These are phyloP conservation scores for Nilaparvata lugens DNA, from an alignment of 1,140 invertebrate genomes.

Conservation along the genomic window DNA sequence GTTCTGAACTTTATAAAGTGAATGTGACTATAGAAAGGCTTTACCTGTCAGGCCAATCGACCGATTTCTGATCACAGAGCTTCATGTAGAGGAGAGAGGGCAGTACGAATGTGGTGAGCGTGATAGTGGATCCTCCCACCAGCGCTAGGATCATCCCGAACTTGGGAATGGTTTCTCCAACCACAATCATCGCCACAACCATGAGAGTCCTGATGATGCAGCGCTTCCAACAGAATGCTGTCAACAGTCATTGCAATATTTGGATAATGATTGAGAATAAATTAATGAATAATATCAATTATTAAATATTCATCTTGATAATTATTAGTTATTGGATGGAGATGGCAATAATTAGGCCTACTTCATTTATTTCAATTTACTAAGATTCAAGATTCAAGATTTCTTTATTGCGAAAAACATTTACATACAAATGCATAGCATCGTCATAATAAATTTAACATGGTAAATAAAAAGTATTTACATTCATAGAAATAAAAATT, in stretches of 20 bases:
- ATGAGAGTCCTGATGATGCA: constrained; percentile 46
- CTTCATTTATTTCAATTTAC: too few relatives aligned
- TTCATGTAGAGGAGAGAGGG: constrained; percentile 58
- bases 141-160: constrained; percentile 62
- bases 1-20: too few relatives aligned
- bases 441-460: too few relatives aligned
- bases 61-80: constrained; percentile 36
- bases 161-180: constrained; percentile 54
- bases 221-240: constrained; percentile 55
- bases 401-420: too few relatives aligned
- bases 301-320: constrained; percentile 7
- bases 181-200: constrained; percentile 47
- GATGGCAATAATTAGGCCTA: too few relatives aligned
- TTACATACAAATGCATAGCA: too few relatives aligned
- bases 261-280: not conserved
- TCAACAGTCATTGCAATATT: constrained; percentile 24
- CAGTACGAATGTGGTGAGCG: constrained; percentile 54
- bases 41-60: constrained; percentile 34
- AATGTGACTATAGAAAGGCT: too few relatives aligned
- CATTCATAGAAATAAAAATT: too few relatives aligned
- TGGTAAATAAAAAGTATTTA: too few relatives aligned
- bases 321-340: too few relatives aligned
- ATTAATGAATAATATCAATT: not conserved
- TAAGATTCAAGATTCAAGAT: too few relatives aligned
- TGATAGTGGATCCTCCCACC: constrained; percentile 59